Evolutionary conservation across 2,797 vertebrate genomes (phyloP).

Genomic region (Pangasius sanitwongsei): DNA sequence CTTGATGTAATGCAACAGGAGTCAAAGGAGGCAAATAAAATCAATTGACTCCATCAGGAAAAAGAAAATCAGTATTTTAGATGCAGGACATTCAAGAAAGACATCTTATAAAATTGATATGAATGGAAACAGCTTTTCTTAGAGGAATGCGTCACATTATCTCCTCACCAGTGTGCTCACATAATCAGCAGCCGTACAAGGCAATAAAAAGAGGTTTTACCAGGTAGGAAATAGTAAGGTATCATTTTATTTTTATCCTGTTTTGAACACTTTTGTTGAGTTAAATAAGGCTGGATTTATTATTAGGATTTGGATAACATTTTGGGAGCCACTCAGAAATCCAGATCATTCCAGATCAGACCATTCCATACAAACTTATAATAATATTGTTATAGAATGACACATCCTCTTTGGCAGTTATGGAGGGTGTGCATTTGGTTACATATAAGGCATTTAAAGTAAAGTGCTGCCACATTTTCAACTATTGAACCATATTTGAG

Average conservation of each 20-base stretch:
- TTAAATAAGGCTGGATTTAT: neutral
- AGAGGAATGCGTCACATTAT: neutral
- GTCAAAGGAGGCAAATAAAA: neutral
- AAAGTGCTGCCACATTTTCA: constrained; percentile 44
- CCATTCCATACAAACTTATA: neutral
- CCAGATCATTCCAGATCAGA: neutral
- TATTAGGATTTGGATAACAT: neutral
- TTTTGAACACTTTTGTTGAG: neutral
- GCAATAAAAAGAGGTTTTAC: neutral
- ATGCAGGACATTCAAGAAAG: neutral
- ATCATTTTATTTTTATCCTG: no score
- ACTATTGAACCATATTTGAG: constrained; percentile 6
- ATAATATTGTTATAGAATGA: constrained; percentile 11
- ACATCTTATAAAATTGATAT: neutral
- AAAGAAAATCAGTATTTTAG: neutral
- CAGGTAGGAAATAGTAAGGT: neutral
- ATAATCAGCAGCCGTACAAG: neutral
- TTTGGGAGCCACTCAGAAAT: neutral
- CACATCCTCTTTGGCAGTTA: constrained; percentile 17
- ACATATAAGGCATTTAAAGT: constrained; percentile 29
- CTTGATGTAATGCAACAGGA: neutral
- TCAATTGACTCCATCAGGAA: neutral
- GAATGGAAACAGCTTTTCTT: neutral
- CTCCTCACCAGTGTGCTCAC: neutral
- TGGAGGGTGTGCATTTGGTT: constrained; percentile 7